Base-by-base conservation (phyloP, 2,888 invertebrate species). In the Drosophila mulleri region DNA sequence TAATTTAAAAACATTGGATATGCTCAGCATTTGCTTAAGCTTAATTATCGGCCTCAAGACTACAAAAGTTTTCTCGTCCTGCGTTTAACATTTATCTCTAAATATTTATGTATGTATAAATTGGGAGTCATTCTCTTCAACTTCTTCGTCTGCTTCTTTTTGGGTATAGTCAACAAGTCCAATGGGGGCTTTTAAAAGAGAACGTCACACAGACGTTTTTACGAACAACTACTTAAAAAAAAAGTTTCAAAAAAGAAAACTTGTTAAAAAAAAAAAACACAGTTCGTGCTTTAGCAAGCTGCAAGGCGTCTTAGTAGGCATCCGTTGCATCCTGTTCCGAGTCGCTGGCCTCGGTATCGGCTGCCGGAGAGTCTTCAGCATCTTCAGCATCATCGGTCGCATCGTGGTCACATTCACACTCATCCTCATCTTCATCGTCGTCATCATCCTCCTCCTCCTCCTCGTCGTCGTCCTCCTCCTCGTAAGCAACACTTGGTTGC, bases 271-370 rank as follows among this genome's bases (percentile, higher is more conserved):
- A 47, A 47, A 48, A 47, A 32, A 52, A 14, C 37, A 47, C 59
- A 52, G 50, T 44, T 47, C 20, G 18, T 35, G 76, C 61, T 65
- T 56, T 57, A 54, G 29, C 42, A 63, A 73, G 48, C 62, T 41
- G 14, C 74, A 78, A 56, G 67, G 68, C 57, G 48, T 67, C 45
- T 39, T 67, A 75, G 23, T 75, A 57, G 69, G 52, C 62, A 68
- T 48, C 63, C 23, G n/a, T 23, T n/a, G 52, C 47, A 18, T 52
- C 59, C 29, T 20, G 20, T 3, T 74, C 79, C n/a, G 70, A 64
- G 12, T 73, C 73, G 11, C 57, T 70, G 45, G 39, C 56, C 16
- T 72, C 73, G 18, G 59, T 47, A 14, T 69, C 62, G 47, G 39
- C 26, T 37, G 23, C 14, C 32, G 42, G 12, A 23, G 60, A 61